A percentile compares a stretch with the other conserved stretches of the same genome.
Evolutionary conservation across 2,113 vertebrate genomes (phyloP).

Genomic region (Tragelaphus buxtoni): DNA sequence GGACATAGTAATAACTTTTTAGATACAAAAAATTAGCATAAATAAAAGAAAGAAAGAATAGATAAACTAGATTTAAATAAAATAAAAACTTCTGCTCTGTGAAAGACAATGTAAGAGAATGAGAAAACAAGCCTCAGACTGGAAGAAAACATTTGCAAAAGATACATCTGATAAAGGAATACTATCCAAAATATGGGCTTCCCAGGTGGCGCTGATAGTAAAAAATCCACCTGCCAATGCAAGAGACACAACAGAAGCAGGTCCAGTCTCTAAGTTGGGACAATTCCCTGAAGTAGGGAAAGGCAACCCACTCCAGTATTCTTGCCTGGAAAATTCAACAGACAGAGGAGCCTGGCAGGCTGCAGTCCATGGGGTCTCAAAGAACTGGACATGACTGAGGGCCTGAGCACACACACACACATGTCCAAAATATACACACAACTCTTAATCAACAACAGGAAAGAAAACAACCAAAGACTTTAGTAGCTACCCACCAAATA

Average conservation of each 20-base stretch:
- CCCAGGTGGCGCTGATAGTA: not conserved
- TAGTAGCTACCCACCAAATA: not conserved
- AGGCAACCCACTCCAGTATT: not conserved
- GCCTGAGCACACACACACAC: not conserved
- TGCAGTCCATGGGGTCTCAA: not conserved
- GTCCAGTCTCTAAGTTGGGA: not conserved
- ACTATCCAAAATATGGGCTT: not conserved
- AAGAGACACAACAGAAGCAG: not conserved
- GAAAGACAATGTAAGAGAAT: not conserved
- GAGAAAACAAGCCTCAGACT: not conserved
- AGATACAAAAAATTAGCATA: not conserved
- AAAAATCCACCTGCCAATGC: not conserved
- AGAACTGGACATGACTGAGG: not conserved
- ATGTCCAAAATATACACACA: not conserved
- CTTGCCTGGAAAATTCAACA: not conserved
- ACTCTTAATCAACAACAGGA: not conserved
- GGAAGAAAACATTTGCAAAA: not conserved
- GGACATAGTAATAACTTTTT: not conserved
- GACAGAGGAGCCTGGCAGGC: not conserved
- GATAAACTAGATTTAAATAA: not conserved
- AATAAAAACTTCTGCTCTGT: not conserved
- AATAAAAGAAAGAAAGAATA: not conserved
- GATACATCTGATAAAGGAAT: not conserved
- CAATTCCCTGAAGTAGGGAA: not conserved
- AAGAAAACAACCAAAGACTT: not conserved